Conservation (phyloP, 2,797 vertebrate genomes). For the Molossus alvarezi region DNA sequence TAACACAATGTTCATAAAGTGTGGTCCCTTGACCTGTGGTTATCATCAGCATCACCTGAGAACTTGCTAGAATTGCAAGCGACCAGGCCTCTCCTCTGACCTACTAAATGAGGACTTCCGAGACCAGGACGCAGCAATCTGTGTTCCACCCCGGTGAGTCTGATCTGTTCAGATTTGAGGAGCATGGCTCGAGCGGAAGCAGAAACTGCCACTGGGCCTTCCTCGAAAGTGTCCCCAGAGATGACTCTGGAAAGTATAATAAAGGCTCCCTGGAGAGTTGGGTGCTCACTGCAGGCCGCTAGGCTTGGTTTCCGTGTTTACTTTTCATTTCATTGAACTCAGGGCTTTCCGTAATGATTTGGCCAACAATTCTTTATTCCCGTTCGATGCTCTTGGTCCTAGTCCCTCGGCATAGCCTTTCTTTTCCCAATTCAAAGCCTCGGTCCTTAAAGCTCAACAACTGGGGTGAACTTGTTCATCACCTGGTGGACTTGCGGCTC, state of each 20-base stretch:
- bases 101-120: neutral
- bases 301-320: neutral
- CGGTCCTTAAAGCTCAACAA: neutral
- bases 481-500: neutral
- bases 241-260: neutral
- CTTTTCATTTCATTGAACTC: constrained; percentile 38
- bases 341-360: neutral
- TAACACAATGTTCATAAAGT: neutral
- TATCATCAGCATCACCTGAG: too few species aligned
- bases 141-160: neutral
- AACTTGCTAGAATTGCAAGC: neutral
- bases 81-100: neutral
- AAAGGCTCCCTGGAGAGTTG: neutral
- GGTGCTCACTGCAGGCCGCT: neutral
- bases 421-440: neutral
- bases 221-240: neutral
- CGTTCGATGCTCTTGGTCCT: neutral
- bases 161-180: neutral
- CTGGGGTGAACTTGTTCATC: neutral
- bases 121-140: neutral
- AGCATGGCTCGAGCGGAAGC: neutral
- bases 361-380: neutral
- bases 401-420: neutral
- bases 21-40: neutral
- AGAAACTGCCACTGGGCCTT: neutral